These are phyloP conservation scores for Sebastes paucispinis DNA, from an alignment of 2,797 vertebrate genomes.

Conservation along the genomic window DNA sequence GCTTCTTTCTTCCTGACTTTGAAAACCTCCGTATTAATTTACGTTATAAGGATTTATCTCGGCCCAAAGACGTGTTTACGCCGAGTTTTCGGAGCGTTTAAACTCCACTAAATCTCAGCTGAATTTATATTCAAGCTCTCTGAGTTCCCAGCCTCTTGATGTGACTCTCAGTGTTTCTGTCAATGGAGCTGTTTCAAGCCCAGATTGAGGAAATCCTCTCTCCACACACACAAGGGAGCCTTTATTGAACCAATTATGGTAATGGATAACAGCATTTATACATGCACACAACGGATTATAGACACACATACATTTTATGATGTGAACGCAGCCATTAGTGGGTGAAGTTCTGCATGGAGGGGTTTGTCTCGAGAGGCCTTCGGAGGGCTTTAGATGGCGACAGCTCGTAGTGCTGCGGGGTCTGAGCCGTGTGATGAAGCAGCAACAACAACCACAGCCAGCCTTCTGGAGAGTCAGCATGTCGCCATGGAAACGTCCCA, in stretches of 20 bases:
- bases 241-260: slow-evolving; percentile 56
- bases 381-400: background rate
- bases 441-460: background rate
- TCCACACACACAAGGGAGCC: slow-evolving; percentile 49
- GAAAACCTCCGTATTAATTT: no score
- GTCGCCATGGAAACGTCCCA: slow-evolving; percentile 71
- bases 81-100: background rate
- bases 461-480: slow-evolving; percentile 55
- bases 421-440: background rate
- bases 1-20: background rate
- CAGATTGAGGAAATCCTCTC: slow-evolving; percentile 65
- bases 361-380: background rate
- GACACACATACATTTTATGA: slow-evolving; percentile 25
- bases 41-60: accelerated
- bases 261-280: slow-evolving; percentile 34
- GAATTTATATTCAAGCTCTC: background rate
- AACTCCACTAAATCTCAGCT: background rate
- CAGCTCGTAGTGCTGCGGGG: background rate
- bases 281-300: slow-evolving; percentile 20
- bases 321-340: slow-evolving; percentile 10
- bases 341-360: background rate
- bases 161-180: slow-evolving; percentile 49
- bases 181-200: slow-evolving; percentile 42
- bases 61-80: background rate
- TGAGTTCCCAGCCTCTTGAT: slow-evolving; percentile 36